These are phyloP conservation scores for Gavia stellata DNA, from an alignment of 2,113 vertebrate species.

Conservation along the genomic window DNA sequence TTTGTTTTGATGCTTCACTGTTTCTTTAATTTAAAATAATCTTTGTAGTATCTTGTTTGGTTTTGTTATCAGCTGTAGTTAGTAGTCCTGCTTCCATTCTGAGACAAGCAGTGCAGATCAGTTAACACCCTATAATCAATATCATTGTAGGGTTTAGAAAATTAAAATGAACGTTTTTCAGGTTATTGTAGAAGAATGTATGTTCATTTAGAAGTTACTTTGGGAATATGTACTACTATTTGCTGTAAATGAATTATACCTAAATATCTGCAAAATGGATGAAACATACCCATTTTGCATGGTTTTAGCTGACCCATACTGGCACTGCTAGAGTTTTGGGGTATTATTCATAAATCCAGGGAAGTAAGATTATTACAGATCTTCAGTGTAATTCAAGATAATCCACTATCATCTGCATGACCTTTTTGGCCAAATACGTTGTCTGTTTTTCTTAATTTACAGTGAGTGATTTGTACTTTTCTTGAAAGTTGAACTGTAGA, in stretches of 20 bases:
- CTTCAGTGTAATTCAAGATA: background rate
- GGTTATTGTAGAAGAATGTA: background rate
- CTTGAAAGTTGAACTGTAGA: background rate
- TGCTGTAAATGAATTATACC: background rate
- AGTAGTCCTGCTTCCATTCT: background rate
- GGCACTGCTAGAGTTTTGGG: background rate
- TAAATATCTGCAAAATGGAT: background rate
- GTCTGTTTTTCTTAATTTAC: background rate
- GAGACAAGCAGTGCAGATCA: background rate
- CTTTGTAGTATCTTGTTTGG: background rate
- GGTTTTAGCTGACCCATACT: background rate
- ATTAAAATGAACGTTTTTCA: background rate
- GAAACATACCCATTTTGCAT: background rate
- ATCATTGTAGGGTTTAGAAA: background rate
- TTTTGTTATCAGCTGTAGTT: background rate
- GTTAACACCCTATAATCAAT: background rate
- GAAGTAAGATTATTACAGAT: background rate
- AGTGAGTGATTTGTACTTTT: background rate
- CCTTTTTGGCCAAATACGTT: background rate
- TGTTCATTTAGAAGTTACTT: background rate
- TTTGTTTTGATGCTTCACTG: background rate
- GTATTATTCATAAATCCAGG: background rate
- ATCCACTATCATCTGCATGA: background rate
- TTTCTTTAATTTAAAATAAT: background rate
- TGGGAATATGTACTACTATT: background rate